Conservation (phyloP, 2,888 invertebrate species). For the Amiota minor region DNA sequence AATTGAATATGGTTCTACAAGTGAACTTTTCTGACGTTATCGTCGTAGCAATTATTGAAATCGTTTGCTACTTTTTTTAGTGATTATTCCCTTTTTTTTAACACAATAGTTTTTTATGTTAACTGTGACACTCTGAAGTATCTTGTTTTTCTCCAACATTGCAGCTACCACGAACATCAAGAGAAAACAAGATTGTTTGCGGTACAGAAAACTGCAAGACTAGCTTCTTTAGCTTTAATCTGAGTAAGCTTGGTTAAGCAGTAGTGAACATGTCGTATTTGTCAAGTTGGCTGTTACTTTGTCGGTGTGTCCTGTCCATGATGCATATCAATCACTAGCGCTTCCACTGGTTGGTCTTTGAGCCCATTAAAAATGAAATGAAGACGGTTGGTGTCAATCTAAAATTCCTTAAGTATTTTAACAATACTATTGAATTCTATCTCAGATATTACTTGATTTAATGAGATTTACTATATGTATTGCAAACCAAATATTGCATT, state of each 20-base stretch:
- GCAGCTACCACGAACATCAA: neutral
- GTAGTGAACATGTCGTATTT: conserved; percentile 57
- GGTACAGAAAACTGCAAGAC: neutral
- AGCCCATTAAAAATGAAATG: conserved; percentile 26
- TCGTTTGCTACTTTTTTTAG: conserved; percentile 13
- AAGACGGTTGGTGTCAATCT: neutral
- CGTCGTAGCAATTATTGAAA: conserved; percentile 26
- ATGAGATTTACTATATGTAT: conserved; percentile 20
- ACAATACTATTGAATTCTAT: too few species aligned
- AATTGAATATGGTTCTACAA: too few species aligned
- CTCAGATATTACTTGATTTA: conserved; percentile 12
- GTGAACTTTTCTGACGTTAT: neutral
- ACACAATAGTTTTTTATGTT: neutral
- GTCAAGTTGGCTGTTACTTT: conserved; percentile 60
- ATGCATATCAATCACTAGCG: conserved; percentile 60
- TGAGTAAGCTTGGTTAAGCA: neutral
- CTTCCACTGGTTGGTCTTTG: conserved; percentile 1
- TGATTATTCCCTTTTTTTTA: neutral
- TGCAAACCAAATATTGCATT: too few species aligned
- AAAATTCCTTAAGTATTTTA: too few species aligned
- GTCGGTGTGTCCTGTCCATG: conserved; percentile 47
- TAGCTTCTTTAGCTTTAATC: neutral
- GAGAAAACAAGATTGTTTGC: neutral
- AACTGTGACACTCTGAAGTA: neutral
- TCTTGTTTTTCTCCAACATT: neutral